Base-by-base conservation (phyloP, 2,113 vertebrate genomes). In the Sphyrna mokarran region DNA sequence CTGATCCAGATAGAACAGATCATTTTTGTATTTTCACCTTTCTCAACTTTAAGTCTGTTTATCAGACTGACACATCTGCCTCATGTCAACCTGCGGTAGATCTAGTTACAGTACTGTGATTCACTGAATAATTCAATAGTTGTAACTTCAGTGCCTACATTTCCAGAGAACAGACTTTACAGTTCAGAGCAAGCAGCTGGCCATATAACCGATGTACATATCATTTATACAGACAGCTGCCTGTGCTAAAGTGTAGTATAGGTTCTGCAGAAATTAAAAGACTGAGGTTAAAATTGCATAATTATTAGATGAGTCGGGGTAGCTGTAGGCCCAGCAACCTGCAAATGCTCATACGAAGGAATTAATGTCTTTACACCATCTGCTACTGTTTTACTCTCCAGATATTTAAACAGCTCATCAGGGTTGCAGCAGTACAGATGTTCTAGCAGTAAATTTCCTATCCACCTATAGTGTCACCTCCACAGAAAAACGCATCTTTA, bases 171-270 rank as follows among this genome's bases (percentile, higher is more conserved):
- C n/a, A 37, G 63, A 94, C 8, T 43, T 7, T 70, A 23, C 63
- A 94, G n/a, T 43, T 94, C n/a, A 69, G n/a, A 40, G 63, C 91
- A 94, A 26, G 66, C 91, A 94, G 66, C 91, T 70, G 63, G n/a
- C 91, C n/a, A 90, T 90, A 13, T 37, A 22, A 70, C 63, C 68
- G 61, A 94, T 94, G 33, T 26, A 69, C 23, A 43, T 43, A 94
- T 69, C 37, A 69, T 37, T 43, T 94, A 43, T 70, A 26, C n/a
- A 70, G 66, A 43, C 91, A 94, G 91, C n/a, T 70, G 63, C 40
- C 66, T 94, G 22, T 22, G 68, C 3, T 69, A 20, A 94, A 37
- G 58, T 68, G n/a, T 22, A 26, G 66, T 43, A 70, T 94, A 70
- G 63, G 37, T 48, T 23, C n/a, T 69, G 66, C 43, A 23, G 18